Base-by-base conservation (phyloP, 2,113 vertebrate genomes). In the Condylura cristata region DNA sequence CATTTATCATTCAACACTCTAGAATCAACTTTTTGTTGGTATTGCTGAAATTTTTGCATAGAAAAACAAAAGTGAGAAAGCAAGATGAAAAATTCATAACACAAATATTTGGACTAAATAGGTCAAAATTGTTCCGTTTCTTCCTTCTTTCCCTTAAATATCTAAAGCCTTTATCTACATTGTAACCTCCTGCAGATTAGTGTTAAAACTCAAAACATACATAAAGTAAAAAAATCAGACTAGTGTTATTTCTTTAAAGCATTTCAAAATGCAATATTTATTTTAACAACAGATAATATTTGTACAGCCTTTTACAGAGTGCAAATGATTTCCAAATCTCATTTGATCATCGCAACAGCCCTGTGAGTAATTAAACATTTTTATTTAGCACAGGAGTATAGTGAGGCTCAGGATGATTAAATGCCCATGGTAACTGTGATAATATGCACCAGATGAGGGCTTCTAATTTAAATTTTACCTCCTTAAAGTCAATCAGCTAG, bases 401-500 rank as follows among this genome's bases (percentile, higher is more conserved):
- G 41, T 74, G 61, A 72, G 18, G 32, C 20, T 95, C 22, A 60
- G 48, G 61, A 61, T 83, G 46, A 88, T 63, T 68, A 46, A 28
- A 10, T 58, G 18, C 46, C 37, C 70, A 3, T 30, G 1, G 34
- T 86, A 37, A 63, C 56, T 78, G n/a, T 86, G 80, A 74, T 66
- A 17, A 0, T 46, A 28, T 85, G 8, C 51, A 75, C 41, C 41
- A 56, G 68, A 82, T 53, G 6, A 68, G 20, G 68, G 53, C 8
- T 81, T 68, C 78, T 70, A 28, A 63, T 61, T 32, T 86, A 95
- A 85, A 12, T 22, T 68, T 75, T 81, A 10, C 37, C 76, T 87
- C 20, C 44, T 30, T 61, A 79, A 88, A 95, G 37, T 71, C 83
- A 81, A 70, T 83, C 32, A 84, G 37, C 71, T 91, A 78, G 44